phyloP scores from a whole-genome alignment of 1,140 invertebrate species.

The Nylanderia fulva region DNA sequence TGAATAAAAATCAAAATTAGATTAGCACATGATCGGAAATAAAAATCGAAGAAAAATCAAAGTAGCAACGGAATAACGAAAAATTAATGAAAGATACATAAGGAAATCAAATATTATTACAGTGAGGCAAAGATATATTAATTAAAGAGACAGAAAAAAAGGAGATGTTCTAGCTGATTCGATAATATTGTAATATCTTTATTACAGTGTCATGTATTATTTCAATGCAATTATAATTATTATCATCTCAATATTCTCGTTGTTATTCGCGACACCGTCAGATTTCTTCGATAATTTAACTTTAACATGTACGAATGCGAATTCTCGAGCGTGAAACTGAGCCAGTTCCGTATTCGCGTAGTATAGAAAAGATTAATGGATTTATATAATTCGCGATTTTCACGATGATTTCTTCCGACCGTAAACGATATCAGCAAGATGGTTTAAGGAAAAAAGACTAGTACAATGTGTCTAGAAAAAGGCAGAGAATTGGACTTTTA shows the following conservation, averaged over 20 bases:
- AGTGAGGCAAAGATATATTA: background rate
- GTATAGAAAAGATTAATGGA: constrained; percentile 28
- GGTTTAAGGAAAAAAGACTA: no score
- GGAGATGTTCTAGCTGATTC: background rate
- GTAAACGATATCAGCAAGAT: no score
- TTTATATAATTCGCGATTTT: constrained; percentile 78
- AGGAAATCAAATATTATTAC: constrained; percentile 23
- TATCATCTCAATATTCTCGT: background rate
- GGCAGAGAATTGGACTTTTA: no score
- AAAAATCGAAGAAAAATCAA: background rate
- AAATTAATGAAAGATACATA: background rate
- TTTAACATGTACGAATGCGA: background rate
- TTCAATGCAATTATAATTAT: constrained; percentile 21
- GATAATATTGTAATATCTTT: constrained; percentile 14
- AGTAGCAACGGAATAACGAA: background rate
- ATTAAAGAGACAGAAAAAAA: background rate
- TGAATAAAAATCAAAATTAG: constrained; percentile 5
- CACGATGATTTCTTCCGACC: constrained; percentile 74
- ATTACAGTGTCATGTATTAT: background rate
- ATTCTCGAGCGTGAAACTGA: background rate
- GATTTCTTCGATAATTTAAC: background rate
- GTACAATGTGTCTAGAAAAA: no score
- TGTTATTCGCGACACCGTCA: background rate
- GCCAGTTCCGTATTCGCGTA: background rate
- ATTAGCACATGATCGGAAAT: background rate